phyloP scores from a whole-genome alignment of 2,888 invertebrate genomes.

The Tetragnatha montana region DNA sequence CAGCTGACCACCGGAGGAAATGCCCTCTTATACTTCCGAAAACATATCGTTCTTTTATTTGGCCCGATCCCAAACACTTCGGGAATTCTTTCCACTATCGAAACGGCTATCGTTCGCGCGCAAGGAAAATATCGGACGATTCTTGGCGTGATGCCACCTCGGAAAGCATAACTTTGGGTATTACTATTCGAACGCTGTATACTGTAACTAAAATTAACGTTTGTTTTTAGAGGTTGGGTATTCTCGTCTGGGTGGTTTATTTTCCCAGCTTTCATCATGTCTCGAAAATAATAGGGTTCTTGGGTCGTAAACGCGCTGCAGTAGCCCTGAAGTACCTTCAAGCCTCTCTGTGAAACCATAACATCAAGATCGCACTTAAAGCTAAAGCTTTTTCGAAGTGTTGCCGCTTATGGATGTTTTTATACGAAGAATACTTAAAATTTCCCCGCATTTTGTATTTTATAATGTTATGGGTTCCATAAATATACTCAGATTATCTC shows the following conservation, averaged over 20 bases:
- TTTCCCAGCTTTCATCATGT: constrained; percentile 11
- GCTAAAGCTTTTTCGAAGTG: too few relatives aligned
- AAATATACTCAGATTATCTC: too few relatives aligned
- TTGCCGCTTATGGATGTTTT: too few relatives aligned
- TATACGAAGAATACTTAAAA: too few relatives aligned
- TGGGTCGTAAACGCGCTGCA: constrained; percentile 5
- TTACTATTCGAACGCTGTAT: neutral
- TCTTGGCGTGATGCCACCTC: constrained; percentile 48
- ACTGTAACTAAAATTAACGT: constrained; percentile 29
- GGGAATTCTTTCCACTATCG: constrained; percentile 36
- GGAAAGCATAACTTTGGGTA: constrained; percentile 18
- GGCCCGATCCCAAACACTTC: constrained; percentile 22
- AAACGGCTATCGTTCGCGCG: constrained; percentile 34
- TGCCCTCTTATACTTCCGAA: neutral
- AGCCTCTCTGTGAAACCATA: neutral
- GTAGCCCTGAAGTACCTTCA: neutral
- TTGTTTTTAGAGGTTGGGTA: neutral
- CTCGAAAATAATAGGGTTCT: constrained; percentile 16
- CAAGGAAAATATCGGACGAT: constrained; percentile 13
- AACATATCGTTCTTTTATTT: neutral
- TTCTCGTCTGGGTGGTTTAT: constrained; percentile 4
- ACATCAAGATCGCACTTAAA: too few relatives aligned
- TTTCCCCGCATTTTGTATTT: too few relatives aligned
- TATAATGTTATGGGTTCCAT: too few relatives aligned
- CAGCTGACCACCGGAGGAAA: neutral